Base-by-base conservation (phyloP, 2,797 vertebrate genomes). In the Myotis myotis region DNA sequence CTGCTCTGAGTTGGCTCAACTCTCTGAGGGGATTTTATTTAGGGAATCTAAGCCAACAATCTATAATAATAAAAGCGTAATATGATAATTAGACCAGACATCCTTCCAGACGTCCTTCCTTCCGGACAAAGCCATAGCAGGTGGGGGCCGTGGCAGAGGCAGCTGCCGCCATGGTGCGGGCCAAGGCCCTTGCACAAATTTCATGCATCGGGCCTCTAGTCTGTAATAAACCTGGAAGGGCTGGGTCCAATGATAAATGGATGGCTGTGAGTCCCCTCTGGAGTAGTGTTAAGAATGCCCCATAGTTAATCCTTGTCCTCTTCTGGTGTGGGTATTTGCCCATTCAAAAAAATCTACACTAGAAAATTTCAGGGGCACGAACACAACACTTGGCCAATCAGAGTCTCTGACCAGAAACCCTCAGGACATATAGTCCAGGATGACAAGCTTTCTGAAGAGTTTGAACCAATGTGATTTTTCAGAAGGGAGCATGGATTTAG, bases 221-320 rank as follows among this genome's bases (percentile, higher is more conserved):
- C 19, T 92, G 20, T 93, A 96, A 96, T 97, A 97, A 97, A 96
- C 51, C 20, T 89, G 97, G 41, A 62, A 96, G 87, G 17, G 49
- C 53, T 96, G 91, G 82, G 91, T 95, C 19, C 78, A 47, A 38
- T 91, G 82, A 97, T 76, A 79, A 95, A 94, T 51, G 28, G 2
- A 76, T 80, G 33, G 0, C 86, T 91, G 23, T 71, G 44, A 93
- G 93, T 93, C 76, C 79, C 19, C 44, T 93, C 1, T 51, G 17
- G 17, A 86, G 30, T 36, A 94, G n/a, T 0, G 2, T 36, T 49
- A 75, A 53, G 41, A 89, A 62, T 4, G 19, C 70, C 33, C 4
- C 53, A 79, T 53, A 87, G 78, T 60, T 81, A 87, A 11, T 49
- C 71, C 13, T 53, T 95, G 3, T 89, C 89, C 88, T 82, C 60